Base-by-base conservation (phyloP, 2,888 invertebrate species). In the Campoletis raptor region DNA sequence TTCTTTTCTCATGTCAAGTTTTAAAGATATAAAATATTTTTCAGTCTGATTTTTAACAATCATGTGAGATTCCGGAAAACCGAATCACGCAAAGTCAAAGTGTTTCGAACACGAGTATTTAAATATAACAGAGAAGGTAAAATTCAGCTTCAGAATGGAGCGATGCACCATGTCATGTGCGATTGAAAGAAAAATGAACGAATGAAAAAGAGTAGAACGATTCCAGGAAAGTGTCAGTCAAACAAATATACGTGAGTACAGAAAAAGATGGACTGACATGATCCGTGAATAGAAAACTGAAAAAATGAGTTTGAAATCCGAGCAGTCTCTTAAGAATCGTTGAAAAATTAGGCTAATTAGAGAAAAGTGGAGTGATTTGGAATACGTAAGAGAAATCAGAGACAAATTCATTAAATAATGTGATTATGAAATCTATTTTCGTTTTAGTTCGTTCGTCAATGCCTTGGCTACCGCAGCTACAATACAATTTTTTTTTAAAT, bases 311-410 rank as follows among this genome's bases (percentile, higher is more conserved):
- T 48, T 24, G 37, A 57, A 54, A 66, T 40, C 54, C 67, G 4
- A 36, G 37, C 24, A 30, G 67, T 36, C 57, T 73, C 52, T 15
- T 18, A 37, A 74, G 54, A 57, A 52, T 72, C 82, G 45, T 61
- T 40, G 88, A 89, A 87, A 90, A 91, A 91, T 91, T 89, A 87
- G 87, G 89, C 89, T 90, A 90, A 91, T 91, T 91, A 30, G 30
- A 30, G 30, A 30, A 30, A 30, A 30, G 30, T 30, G 30, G 30
- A 3, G 30, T 30, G 3, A 30, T 30, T 30, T 30, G 2, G 30
- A 30, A 30, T 30, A 30, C 30, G 30, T 30, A 30, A 30, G 30
- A 30, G 30, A 30, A 30, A 30, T 30, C 30, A 30, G 30, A 30
- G 30, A 30, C 30, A 30, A 30, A 30, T 30, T 30, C 1, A 30